A percentile compares a stretch with the other conserved stretches of the same genome.
Conservation (phyloP, 2,888 invertebrate genomes). For the Cosmorhoe ocellata region DNA sequence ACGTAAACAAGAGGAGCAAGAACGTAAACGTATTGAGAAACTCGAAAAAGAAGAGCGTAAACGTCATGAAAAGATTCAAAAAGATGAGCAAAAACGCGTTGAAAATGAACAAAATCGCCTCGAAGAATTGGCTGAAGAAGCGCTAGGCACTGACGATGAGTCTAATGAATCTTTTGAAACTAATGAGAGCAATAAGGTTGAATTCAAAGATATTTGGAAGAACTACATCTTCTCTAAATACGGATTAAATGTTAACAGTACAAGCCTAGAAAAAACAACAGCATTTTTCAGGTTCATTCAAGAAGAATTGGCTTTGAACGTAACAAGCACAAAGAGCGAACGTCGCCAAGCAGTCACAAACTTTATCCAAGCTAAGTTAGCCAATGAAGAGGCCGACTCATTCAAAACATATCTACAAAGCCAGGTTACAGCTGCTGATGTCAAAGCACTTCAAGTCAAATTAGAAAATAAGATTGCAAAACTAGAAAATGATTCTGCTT, state of each 20-base stretch:
- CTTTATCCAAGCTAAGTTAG: conserved; percentile 56
- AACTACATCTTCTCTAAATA: conserved; percentile 64
- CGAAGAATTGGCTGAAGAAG: conserved; percentile 49
- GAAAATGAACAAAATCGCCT: conserved; percentile 47
- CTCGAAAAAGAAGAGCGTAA: conserved; percentile 42
- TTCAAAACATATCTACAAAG: conserved; percentile 56
- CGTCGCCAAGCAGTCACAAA: conserved; percentile 63
- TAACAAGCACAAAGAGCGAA: conserved; percentile 64
- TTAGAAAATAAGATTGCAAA: conserved; percentile 62
- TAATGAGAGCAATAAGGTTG: conserved; percentile 48
- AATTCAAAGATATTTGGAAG: conserved; percentile 70
- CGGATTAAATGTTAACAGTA: conserved; percentile 55
- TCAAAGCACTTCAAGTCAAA: conserved; percentile 55
- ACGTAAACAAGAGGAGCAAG: conserved; percentile 48
- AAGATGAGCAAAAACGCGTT: conserved; percentile 49
- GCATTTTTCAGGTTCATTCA: conserved; percentile 58
- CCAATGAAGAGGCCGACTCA: conserved; percentile 46
- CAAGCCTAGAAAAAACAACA: conserved; percentile 55
- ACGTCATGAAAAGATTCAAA: conserved; percentile 48
- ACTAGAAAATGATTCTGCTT: conserved; percentile 60
- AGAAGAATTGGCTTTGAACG: conserved; percentile 61
- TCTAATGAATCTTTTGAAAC: conserved; percentile 37
- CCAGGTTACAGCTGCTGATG: conserved; percentile 56
- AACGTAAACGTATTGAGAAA: conserved; percentile 37
- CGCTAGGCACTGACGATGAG: conserved; percentile 34